Evolutionary conservation across 2,888 invertebrate genomes (phyloP), one percentile per base, ranked within the genome.

Genomic region (Sabatieria punctata): DNA sequence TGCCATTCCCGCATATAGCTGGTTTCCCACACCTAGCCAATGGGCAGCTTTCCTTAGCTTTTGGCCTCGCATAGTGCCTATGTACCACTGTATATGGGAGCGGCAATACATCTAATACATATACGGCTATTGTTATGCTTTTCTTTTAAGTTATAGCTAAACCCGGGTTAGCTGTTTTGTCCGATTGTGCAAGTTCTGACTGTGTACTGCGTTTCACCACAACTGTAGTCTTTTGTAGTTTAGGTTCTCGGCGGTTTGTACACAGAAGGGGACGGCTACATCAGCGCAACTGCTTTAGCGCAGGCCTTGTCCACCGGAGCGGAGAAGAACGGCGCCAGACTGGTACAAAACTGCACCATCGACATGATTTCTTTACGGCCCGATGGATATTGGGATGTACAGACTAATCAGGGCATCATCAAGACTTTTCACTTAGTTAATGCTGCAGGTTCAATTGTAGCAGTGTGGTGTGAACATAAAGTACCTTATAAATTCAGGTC

Each of bases 241-340:
- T 48, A 69, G 68, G 54, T 71, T 33, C 49, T 66, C 39, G 65
- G 64, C 37, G 71, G 68, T 4, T 54, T 71, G 11, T 67, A 61
- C 55, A 69, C 64, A 37, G 64, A 67, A 2, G 61, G 59, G 27
- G 71, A 71, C 49, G 71, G 71, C 3, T 67, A 68, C 49, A 61
- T 71, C 22, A 67, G 69, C 49, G 68, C 71, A 1, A 63, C 65
- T 49, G 68, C 65, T 11, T 52, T 71, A 43, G 68, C 69, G 1
- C 64, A 63, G 53, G 69, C 69, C 11, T 55, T 69, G 48, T 67
- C 68, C 8, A 55, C 53, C n/a, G 70, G 67, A 22, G 70, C 71
- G 3, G 52, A 63, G 23, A 54, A 54, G 35, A 57, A 62, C 45
- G 69, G 69, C 19, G 68, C 65, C 4, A 52, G 56, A 36, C 58